phyloP scores from a whole-genome alignment of 2,888 invertebrate genomes.

The Leistus spinibarbis region DNA sequence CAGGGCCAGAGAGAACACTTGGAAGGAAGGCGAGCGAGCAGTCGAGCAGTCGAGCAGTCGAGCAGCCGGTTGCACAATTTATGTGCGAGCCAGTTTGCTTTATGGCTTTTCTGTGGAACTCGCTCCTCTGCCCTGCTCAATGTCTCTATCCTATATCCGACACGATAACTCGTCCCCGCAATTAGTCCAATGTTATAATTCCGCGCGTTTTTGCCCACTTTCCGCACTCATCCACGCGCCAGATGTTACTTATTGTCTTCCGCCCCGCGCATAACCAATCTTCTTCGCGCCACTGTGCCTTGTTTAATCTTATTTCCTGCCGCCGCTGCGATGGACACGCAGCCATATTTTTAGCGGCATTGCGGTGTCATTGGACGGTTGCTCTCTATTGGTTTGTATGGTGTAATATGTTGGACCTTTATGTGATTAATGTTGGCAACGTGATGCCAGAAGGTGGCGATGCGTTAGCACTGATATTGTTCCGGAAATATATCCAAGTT shows the following conservation, averaged over 20 bases:
- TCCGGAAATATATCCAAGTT: constrained; percentile 24
- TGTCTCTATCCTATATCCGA: constrained; percentile 54
- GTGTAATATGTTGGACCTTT: constrained; percentile 36
- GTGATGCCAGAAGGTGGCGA: constrained; percentile 40
- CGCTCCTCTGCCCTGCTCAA: constrained; percentile 54
- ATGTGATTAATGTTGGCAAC: constrained; percentile 37
- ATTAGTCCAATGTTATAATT: constrained; percentile 37
- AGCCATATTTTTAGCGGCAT: neutral
- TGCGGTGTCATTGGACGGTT: neutral
- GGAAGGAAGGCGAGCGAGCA: constrained; percentile 44
- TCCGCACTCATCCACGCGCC: constrained; percentile 9
- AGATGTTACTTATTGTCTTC: constrained; percentile 35
- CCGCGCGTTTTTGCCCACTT: constrained; percentile 26
- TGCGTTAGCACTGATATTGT: constrained; percentile 35
- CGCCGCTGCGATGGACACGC: constrained; percentile 1
- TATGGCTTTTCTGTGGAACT: constrained; percentile 57
- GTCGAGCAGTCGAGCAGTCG: no score
- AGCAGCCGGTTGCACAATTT: constrained; percentile 50
- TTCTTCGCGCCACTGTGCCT: constrained; percentile 10
- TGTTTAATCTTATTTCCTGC: constrained; percentile 28
- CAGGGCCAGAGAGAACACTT: neutral
- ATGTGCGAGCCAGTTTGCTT: constrained; percentile 56
- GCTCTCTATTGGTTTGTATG: constrained; percentile 20
- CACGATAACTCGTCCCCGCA: constrained; percentile 18
- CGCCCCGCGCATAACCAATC: neutral